Base-by-base conservation (phyloP, 2,888 invertebrate species). In the Thereva unica region DNA sequence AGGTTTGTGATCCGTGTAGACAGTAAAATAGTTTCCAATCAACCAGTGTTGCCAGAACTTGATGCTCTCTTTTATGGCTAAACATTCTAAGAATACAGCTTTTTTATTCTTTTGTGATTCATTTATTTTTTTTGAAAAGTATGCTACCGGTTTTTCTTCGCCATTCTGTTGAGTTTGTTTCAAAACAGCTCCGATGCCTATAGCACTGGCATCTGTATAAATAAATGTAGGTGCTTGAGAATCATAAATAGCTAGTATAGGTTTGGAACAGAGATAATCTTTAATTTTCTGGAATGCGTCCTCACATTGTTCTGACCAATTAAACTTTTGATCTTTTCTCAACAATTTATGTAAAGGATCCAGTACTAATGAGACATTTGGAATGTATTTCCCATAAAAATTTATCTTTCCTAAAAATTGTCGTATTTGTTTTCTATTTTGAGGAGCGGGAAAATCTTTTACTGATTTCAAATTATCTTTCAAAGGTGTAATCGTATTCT, bases 101-200 rank as follows among this genome's bases (percentile, higher is more conserved):
- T 67, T 70, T 68, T 70, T 69, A 50, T 50, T 70, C 52, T 69
- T 69, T 59, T 71, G 68, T 9, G 56, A n/a, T 44, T 69, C 59
- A 61, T 68, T 72, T 56, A 72, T 56, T 66, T 69, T 69, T 64
- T 61, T 67, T 38, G 68, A 70, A 47, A 70, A 71, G 45, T 71
- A 69, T 52, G 67, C 67, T 40, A 70, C 23, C 23, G 23, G 23
- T 23, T 23, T 23, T 23, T 23, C 23, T 23, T 23, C 23, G 23
- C 23, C 23, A 45, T 69, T 66, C 47, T 34, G 41, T 67, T 70
- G 69, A 66, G 67, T 45, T 45, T 71, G 71, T 67, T 71, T 70
- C n/a, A 72, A 54, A n/a, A 70, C 52, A 49, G 70, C 70, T 38
- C 70, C 68, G 10, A 70, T 55, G 12, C 69, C 70, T 66, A 66